phyloP scores from a whole-genome alignment of 2,888 invertebrate species.

The Tetropium fuscum region DNA sequence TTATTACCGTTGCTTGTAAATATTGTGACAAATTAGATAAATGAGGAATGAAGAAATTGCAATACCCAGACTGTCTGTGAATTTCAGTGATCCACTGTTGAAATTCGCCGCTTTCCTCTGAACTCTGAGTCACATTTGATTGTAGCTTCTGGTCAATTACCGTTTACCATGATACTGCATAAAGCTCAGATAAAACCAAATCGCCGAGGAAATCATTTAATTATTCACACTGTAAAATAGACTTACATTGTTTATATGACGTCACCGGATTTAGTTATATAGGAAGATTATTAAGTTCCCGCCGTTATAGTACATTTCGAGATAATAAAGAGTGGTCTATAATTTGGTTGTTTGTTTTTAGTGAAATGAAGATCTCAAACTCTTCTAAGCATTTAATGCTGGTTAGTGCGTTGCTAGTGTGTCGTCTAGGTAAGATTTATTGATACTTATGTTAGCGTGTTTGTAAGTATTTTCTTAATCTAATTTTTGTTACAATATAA shows the following conservation, averaged over 20 bases:
- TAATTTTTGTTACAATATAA: too few species aligned
- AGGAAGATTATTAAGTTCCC: slow-evolving; percentile 12
- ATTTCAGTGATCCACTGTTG: not conserved
- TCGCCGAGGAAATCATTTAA: slow-evolving; percentile 10
- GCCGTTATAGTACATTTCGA: not conserved
- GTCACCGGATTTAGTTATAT: slow-evolving; percentile 13
- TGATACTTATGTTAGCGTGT: not conserved
- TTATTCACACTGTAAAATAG: not conserved
- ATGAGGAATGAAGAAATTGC: too few species aligned
- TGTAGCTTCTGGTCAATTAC: not conserved
- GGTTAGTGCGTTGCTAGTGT: not conserved
- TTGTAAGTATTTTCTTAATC: too few species aligned
- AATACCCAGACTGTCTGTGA: too few species aligned
- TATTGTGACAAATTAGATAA: too few species aligned
- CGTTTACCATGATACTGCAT: not conserved
- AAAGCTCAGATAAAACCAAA: not conserved
- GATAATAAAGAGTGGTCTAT: slow-evolving; percentile 2
- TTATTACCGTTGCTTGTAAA: too few species aligned
- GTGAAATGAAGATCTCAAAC: not conserved
- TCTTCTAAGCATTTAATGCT: not conserved
- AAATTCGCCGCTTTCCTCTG: not conserved
- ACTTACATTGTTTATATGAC: not conserved
- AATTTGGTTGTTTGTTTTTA: slow-evolving; percentile 6
- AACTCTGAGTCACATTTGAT: not conserved
- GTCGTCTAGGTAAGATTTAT: slow-evolving; percentile 1